phyloP scores from a whole-genome alignment of 2,888 invertebrate species.

The Idaea straminata region DNA sequence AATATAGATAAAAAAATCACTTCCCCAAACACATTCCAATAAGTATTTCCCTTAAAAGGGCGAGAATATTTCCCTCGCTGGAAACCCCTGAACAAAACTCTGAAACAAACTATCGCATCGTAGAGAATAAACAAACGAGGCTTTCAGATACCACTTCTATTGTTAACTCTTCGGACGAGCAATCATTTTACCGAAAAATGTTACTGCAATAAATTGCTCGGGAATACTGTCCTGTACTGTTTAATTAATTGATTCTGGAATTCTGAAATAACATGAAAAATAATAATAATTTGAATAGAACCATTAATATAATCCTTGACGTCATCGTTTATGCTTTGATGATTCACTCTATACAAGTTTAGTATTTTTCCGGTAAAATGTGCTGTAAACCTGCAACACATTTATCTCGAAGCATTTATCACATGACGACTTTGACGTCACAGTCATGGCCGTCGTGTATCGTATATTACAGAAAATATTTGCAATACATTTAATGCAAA shows the following conservation, averaged over 20 bases:
- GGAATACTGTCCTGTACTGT: neutral
- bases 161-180: neutral
- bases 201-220: neutral
- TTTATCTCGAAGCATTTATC: no score
- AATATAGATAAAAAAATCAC: neutral
- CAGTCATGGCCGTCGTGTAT: no score
- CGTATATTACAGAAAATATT: no score
- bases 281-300: no score
- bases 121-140: neutral
- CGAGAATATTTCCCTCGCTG: neutral
- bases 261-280: no score
- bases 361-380: no score
- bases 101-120: conserved; percentile 1
- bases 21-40: neutral
- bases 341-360: no score
- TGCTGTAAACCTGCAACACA: no score
- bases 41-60: neutral
- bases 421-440: no score
- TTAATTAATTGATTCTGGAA: neutral
- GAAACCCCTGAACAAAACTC: neutral
- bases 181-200: neutral
- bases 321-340: no score
- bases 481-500: no score
- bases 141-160: neutral
- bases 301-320: no score